phyloP scores from a whole-genome alignment of 2,797 vertebrate species.

The Salmo trutta region DNA sequence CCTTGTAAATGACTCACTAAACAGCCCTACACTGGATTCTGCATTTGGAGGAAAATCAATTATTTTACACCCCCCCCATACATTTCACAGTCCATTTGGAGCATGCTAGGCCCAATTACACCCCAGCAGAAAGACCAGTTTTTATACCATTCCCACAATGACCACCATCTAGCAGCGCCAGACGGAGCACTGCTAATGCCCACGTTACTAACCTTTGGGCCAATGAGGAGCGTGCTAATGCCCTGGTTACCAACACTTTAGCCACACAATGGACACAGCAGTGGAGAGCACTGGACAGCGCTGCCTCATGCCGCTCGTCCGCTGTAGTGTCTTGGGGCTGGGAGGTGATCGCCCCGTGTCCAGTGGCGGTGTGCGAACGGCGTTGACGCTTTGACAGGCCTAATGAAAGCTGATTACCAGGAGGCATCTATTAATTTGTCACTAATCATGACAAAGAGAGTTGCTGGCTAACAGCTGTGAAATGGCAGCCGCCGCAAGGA shows the following conservation, averaged over 20 bases:
- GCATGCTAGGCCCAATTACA: conserved; percentile 81
- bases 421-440: conserved; percentile 80
- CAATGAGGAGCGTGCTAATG: conserved; percentile 73
- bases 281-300: conserved; percentile 44
- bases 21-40: conserved; percentile 75
- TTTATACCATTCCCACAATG: conserved; percentile 75
- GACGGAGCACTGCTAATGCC: conserved; percentile 71
- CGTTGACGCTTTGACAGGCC: conserved; percentile 72
- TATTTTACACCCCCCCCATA: conserved; percentile 73
- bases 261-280: conserved; percentile 64
- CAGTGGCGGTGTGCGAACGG: conserved; percentile 57
- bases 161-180: conserved; percentile 71
- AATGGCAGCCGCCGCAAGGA: conserved; percentile 79
- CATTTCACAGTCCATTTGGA: conserved; percentile 82
- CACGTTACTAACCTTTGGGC: conserved; percentile 72
- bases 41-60: conserved; percentile 79
- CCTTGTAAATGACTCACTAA: conserved; percentile 79
- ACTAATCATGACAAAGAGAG: conserved; percentile 81
- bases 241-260: conserved; percentile 73
- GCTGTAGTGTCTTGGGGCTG: neutral
- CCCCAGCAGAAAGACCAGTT: conserved; percentile 74
- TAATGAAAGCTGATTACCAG: conserved; percentile 83
- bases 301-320: conserved; percentile 37
- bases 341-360: conserved; percentile 67
- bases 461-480: conserved; percentile 82